A percentile compares a stretch with the other conserved stretches of the same genome.
These are phyloP conservation scores for Montipora cactus DNA, from an alignment of 64 coral and sea anemone species.

Conservation along the genomic window DNA sequence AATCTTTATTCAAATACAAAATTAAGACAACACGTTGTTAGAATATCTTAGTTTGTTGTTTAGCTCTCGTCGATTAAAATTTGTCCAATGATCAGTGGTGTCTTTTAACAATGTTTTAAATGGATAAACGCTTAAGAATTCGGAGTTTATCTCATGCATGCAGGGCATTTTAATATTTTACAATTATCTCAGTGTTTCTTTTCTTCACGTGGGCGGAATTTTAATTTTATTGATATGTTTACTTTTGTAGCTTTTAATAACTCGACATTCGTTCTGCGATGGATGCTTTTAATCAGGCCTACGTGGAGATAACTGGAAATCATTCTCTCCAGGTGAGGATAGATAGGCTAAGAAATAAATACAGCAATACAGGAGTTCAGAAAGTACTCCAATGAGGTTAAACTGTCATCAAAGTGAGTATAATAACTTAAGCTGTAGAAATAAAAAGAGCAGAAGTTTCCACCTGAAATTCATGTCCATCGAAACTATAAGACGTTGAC, in stretches of 20 bases:
- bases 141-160: no score
- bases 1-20: background rate
- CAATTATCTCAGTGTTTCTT: background rate
- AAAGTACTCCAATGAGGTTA: background rate
- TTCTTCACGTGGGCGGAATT: background rate
- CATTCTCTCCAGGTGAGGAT: background rate
- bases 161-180: no score
- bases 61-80: no score
- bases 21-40: background rate
- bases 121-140: no score
- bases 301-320: background rate
- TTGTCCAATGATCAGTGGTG: no score
- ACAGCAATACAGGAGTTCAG: background rate
- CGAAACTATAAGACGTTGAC: no score
- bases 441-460: no score
- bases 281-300: constrained; percentile 17
- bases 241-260: background rate
- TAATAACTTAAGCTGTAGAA: no score
- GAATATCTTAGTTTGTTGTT: no score
- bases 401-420: no score
- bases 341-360: background rate
- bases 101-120: no score
- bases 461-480: no score
- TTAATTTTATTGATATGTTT: background rate
- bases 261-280: background rate